Evolutionary conservation across 2,888 invertebrate genomes (phyloP), one percentile per base, ranked within the genome.

Genomic region (Chalcis sispes): DNA sequence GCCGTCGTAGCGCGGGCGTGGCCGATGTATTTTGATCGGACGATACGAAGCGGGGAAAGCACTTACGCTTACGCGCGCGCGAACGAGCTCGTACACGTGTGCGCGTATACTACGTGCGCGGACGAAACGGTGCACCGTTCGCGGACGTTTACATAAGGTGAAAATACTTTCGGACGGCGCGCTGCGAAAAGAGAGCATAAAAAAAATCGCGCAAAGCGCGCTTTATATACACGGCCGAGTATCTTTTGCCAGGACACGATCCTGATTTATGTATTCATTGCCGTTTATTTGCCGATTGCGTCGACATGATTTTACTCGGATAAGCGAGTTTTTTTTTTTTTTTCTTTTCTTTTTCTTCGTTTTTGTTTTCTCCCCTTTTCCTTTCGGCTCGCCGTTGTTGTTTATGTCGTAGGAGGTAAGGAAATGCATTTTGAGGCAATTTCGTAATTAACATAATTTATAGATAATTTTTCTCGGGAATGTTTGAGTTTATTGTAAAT

Each of bases 61-160:
- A 71, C 72, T 58, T 52, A 69, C 67, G 50, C 56, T 27, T 29
- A 25, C 7, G 5, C 5, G 3, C 1, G 58, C 46, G 72, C 64
- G 69, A 62, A 66, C 75, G 69, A 48, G 48, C 61, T 40, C 59
- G 48, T 82, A 78, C 62, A 50, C 64, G 54, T 20, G 50, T 10
- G 76, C 79, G 79, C 72, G 77, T 79, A 77, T 79, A n/a, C n/a
- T n/a, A n/a, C 5, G 3, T 2, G 58, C 46, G 72, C 64, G 69
- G 58, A 66, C 75, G 69, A 48, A 42, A 54, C 40, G 61, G 48
- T 82, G 78, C 62, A 50, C 64, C n/a, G n/a, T 5, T 13, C 27
- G 0, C n/a, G 78, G 78, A 77, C 78, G 80, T 85, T 86, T 86
- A 86, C 82, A 83, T 86, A 86, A 85, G 83, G 83, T 83, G 83